phyloP scores from a whole-genome alignment of 2,797 vertebrate genomes.

The Myotis myotis region DNA sequence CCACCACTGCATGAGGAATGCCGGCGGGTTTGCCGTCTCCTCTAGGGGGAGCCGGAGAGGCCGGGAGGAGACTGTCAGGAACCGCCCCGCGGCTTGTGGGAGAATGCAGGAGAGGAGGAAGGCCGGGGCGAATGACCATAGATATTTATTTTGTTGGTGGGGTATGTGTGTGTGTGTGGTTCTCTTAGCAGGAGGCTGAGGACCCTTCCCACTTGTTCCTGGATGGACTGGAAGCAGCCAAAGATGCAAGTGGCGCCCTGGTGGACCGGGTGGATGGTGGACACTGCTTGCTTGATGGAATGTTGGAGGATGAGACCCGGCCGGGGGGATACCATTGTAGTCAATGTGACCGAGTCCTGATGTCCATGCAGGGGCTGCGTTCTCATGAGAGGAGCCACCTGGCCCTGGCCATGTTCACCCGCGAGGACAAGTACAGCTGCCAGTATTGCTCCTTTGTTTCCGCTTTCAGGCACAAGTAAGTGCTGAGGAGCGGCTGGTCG shows the following conservation, averaged over 20 bases:
- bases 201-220: constrained; percentile 84
- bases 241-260: constrained; percentile 79
- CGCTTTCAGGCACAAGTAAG: constrained; percentile 99
- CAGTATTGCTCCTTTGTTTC: constrained; percentile 99
- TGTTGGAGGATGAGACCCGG: constrained; percentile 89
- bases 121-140: neutral
- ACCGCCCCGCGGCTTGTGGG: constrained; percentile 79
- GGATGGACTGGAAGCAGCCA: constrained; percentile 84
- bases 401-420: constrained; percentile 93
- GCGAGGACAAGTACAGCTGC: constrained; percentile 98
- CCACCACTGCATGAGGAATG: neutral
- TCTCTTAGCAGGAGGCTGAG: constrained; percentile 88
- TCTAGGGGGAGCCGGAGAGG: constrained; percentile 37
- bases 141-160: constrained; percentile 81
- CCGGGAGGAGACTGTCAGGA: constrained; percentile 65
- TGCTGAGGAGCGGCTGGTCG: neutral
- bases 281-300: constrained; percentile 84
- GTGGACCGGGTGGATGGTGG: constrained; percentile 85
- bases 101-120: constrained; percentile 69
- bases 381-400: constrained; percentile 99
- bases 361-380: constrained; percentile 99
- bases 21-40: neutral
- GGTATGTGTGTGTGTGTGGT: constrained; percentile 80
- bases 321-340: constrained; percentile 94
- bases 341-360: constrained; percentile 97